Evolutionary conservation across 1,140 invertebrate species (phyloP).

Genomic region (Tetragnatha versicolor): DNA sequence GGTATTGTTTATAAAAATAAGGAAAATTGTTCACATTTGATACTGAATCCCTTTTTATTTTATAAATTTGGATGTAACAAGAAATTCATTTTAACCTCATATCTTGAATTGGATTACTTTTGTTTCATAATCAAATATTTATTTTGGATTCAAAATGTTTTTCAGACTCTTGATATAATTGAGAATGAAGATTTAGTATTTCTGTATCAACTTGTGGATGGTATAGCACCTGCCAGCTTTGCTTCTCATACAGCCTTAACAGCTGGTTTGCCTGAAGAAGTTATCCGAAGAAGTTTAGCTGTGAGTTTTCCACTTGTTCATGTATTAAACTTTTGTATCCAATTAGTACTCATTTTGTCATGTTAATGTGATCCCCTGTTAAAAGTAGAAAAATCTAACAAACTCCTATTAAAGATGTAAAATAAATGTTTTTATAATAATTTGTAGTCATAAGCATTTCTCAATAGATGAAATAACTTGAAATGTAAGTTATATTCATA

Average conservation of each 20-base stretch:
- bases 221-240: slow-evolving; percentile 68
- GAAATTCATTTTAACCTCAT: too few relatives aligned
- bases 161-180: slow-evolving; percentile 69
- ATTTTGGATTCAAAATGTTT: slow-evolving; percentile 52
- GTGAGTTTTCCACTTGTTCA: slow-evolving; percentile 57
- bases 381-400: background rate
- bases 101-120: too few relatives aligned
- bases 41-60: too few relatives aligned
- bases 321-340: background rate
- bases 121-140: too few relatives aligned
- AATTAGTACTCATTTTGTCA: background rate
- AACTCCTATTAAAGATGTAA: background rate
- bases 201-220: slow-evolving; percentile 70
- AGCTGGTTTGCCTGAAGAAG: slow-evolving; percentile 64
- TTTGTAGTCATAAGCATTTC: background rate
- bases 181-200: slow-evolving; percentile 70
- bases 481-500: too few relatives aligned
- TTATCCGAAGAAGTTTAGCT: slow-evolving; percentile 63
- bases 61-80: too few relatives aligned
- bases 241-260: slow-evolving; percentile 68
- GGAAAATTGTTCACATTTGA: slow-evolving; percentile 4
- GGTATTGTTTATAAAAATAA: too few relatives aligned
- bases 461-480: too few relatives aligned
- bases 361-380: background rate
- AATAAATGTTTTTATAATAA: background rate